Evolutionary conservation across 2,113 vertebrate genomes (phyloP), one percentile per base, ranked within the genome.

Genomic region (Cololabis saira): DNA sequence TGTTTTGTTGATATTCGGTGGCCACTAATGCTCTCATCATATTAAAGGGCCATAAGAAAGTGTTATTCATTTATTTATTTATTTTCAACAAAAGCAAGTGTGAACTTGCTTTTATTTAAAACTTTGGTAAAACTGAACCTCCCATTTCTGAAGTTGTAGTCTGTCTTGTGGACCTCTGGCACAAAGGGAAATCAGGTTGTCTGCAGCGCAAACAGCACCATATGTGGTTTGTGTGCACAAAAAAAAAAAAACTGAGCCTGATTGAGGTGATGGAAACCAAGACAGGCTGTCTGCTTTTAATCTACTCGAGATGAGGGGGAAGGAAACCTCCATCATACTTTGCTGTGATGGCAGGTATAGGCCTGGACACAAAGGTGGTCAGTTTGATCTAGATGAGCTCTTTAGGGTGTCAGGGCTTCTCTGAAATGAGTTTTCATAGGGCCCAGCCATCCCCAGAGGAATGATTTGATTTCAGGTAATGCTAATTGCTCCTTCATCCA

Each of bases 401-500:
- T 90, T 89, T 86, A 87, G 78, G 87, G 84, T 87, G 82, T 83
- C 85, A 62, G 48, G 79, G 71, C 82, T 77, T 78, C 57, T 76
- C 76, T 12, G 71, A 91, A 84, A 92, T 90, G 87, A 88, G 85
- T 90, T 91, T 91, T 87, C 81, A 73, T 70, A 64, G 66, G 58
- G 62, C 57, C 78, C 27, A 78, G 84, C 65, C 81, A 71, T 83
- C 84, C 74, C 40, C 49, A 66, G 85, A 82, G 87, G 67, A 88
- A 84, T 61, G 87, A 86, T 91, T 91, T 61, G 87, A 86, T 91
- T 91, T 92, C 89, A 91, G 89, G 87, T 92, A 88, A 92, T 91
- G 90, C 88, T 92, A 93, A 92, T 92, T 92, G 89, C 89, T 88
- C 81, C 83, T 88, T 74, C 78, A 80, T 85, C 87, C 63, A 62